These are phyloP conservation scores for Notoglanidium macrostoma DNA, from an alignment of 2,797 vertebrate species.

Conservation along the genomic window DNA sequence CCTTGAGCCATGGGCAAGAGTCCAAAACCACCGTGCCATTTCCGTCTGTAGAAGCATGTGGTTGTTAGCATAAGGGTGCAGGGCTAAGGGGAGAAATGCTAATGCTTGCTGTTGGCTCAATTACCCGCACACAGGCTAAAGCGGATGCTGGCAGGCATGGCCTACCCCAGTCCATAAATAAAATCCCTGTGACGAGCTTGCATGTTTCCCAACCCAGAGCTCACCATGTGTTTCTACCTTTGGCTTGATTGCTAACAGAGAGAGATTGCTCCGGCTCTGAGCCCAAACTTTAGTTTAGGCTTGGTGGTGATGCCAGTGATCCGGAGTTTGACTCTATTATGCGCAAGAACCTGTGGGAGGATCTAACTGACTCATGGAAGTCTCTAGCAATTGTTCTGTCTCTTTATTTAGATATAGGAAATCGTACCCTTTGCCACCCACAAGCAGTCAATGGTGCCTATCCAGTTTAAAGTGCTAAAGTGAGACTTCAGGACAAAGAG, in stretches of 20 bases:
- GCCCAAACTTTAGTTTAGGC: constrained; percentile 7
- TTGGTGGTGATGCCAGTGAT: constrained; percentile 54
- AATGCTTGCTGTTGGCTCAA: constrained; percentile 17
- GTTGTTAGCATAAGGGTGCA: constrained; percentile 5
- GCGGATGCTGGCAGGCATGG: constrained; percentile 50
- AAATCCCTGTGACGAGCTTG: constrained; percentile 50
- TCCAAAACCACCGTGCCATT: not conserved
- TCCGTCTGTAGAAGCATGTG: not conserved
- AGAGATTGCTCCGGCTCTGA: constrained; percentile 51
- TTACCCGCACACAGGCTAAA: constrained; percentile 42
- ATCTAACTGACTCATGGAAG: constrained; percentile 67
- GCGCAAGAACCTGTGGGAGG: constrained; percentile 51
- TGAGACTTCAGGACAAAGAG: constrained; percentile 76
- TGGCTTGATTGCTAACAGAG: constrained; percentile 69
- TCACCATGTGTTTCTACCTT: constrained; percentile 66
- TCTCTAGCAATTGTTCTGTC: constrained; percentile 64
- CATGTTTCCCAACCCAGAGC: constrained; percentile 58
- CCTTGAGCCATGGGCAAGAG: not conserved
- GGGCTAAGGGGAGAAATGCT: constrained; percentile 12
- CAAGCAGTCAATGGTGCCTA: constrained; percentile 77
- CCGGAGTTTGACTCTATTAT: constrained; percentile 26
- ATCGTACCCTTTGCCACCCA: constrained; percentile 80
- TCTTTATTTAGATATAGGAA: constrained; percentile 72
- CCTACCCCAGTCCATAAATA: constrained; percentile 59
- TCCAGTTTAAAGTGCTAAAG: constrained; percentile 79